Percentiles rank a stretch among this genome's conserved stretches.
Evolutionary conservation across 2,797 vertebrate genomes (phyloP).

Genomic region (Leontopithecus rosalia): DNA sequence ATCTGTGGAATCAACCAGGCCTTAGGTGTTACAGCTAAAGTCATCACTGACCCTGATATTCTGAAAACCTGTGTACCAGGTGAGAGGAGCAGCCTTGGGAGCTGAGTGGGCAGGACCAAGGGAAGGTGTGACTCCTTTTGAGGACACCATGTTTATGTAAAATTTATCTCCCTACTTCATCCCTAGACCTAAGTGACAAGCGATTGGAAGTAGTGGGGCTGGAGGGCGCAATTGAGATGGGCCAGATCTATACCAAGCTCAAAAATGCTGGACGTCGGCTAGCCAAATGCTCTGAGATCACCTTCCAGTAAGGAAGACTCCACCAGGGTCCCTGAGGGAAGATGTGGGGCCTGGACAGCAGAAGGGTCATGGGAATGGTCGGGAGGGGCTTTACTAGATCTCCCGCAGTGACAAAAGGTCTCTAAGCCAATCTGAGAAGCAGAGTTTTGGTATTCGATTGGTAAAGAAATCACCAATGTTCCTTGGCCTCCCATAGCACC

Average conservation of each 20-base stretch:
- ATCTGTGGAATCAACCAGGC: constrained; percentile 82
- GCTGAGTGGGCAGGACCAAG: not conserved
- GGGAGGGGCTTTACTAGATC: not conserved
- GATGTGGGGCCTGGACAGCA: not conserved
- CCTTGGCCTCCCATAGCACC: constrained; percentile 86
- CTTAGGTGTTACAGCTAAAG: constrained; percentile 81
- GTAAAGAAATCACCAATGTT: constrained; percentile 14
- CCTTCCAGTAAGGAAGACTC: constrained; percentile 88
- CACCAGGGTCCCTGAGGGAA: not conserved
- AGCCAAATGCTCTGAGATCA: constrained; percentile 93
- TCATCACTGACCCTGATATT: constrained; percentile 90
- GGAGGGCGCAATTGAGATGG: constrained; percentile 94
- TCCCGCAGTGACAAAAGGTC: not conserved
- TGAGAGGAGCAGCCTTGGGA: constrained; percentile 66
- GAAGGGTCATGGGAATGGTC: not conserved
- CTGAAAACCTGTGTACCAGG: constrained; percentile 93
- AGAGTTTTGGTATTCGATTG: not conserved
- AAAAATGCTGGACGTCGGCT: constrained; percentile 93
- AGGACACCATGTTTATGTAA: not conserved
- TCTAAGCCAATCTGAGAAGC: constrained; percentile 11
- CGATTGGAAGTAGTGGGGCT: constrained; percentile 94
- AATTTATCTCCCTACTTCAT: not conserved
- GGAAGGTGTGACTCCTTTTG: not conserved
- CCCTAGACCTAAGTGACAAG: constrained; percentile 92
- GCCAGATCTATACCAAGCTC: constrained; percentile 95